Evolutionary conservation across 1,140 invertebrate species (phyloP).

Genomic region (Drosophila truncata): DNA sequence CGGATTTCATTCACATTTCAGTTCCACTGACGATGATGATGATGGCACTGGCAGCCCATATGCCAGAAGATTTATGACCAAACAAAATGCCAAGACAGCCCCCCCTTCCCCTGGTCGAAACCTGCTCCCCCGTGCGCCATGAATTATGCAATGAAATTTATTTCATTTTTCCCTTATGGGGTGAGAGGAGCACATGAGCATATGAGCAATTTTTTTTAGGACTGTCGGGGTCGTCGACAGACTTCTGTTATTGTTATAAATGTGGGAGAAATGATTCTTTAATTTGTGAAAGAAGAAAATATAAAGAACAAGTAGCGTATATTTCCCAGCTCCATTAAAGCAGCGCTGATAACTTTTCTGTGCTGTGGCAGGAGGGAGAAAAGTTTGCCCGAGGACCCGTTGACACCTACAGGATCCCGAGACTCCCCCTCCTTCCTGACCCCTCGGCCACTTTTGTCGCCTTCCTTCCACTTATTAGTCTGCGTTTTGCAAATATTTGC

Average conservation of each 20-base stretch:
- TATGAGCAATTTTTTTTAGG: slow-evolving; percentile 50
- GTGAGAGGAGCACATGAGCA: slow-evolving; percentile 41
- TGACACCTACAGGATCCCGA: slow-evolving; percentile 11
- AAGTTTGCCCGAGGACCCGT: slow-evolving; percentile 10
- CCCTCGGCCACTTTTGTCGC: slow-evolving; percentile 24
- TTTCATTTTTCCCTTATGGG: slow-evolving; percentile 62
- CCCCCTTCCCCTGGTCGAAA: slow-evolving; percentile 14
- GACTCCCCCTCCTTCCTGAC: slow-evolving; percentile 2
- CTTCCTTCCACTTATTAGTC: slow-evolving; percentile 76
- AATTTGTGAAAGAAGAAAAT: slow-evolving; percentile 53
- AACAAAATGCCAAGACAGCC: slow-evolving; percentile 59
- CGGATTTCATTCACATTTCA: slow-evolving; percentile 15
- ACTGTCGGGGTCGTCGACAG: slow-evolving; percentile 48
- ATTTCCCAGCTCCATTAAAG: slow-evolving; percentile 14
- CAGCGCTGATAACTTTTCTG: slow-evolving; percentile 1
- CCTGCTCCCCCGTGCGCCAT: slow-evolving; percentile 38
- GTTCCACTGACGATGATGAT: slow-evolving; percentile 20
- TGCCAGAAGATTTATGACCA: slow-evolving; percentile 79
- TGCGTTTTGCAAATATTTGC: slow-evolving; percentile 80
- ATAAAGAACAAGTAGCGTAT: slow-evolving; percentile 1
- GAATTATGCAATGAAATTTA: slow-evolving; percentile 83
- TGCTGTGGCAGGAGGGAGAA: not conserved
- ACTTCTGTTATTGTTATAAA: slow-evolving; percentile 62
- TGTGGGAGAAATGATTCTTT: slow-evolving; percentile 59
- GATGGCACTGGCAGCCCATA: slow-evolving; percentile 71